A percentile compares a stretch with the other conserved stretches of the same genome.
These are phyloP conservation scores for Pegoplata infirma DNA, from an alignment of 2,888 invertebrate genomes.

Conservation along the genomic window DNA sequence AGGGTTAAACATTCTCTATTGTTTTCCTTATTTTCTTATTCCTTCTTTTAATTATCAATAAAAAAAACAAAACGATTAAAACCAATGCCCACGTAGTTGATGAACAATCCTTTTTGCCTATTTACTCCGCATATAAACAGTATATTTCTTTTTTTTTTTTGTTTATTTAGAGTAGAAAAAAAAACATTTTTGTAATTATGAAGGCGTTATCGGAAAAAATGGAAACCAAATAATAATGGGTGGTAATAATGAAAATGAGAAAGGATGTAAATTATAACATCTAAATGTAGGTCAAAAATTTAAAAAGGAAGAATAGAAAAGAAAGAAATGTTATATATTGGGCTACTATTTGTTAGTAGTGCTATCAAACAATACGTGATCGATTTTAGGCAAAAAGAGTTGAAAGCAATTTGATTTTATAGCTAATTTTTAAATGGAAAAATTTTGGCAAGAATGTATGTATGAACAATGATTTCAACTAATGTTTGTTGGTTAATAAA, in stretches of 20 bases:
- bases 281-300: not conserved
- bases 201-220: conserved; percentile 35
- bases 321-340: not conserved
- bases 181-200: conserved; percentile 51
- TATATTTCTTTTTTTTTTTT: not conserved
- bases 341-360: no score
- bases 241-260: conserved; percentile 30
- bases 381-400: not conserved
- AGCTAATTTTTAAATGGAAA: no score
- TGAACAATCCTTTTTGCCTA: conserved; percentile 49
- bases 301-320: not conserved
- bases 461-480: no score
- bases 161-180: conserved; percentile 31
- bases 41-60: conserved; percentile 57
- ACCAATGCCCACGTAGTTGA: conserved; percentile 59
- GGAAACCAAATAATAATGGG: conserved; percentile 31
- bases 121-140: not conserved
- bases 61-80: conserved; percentile 62
- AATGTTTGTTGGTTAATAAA: no score
- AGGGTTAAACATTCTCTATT: no score
- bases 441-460: no score
- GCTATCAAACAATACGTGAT: not conserved
- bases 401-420: not conserved
- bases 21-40: not conserved
- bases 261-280: not conserved